Base-by-base conservation (phyloP, 2,888 invertebrate species). In the Stenchaetothrips biformis region DNA sequence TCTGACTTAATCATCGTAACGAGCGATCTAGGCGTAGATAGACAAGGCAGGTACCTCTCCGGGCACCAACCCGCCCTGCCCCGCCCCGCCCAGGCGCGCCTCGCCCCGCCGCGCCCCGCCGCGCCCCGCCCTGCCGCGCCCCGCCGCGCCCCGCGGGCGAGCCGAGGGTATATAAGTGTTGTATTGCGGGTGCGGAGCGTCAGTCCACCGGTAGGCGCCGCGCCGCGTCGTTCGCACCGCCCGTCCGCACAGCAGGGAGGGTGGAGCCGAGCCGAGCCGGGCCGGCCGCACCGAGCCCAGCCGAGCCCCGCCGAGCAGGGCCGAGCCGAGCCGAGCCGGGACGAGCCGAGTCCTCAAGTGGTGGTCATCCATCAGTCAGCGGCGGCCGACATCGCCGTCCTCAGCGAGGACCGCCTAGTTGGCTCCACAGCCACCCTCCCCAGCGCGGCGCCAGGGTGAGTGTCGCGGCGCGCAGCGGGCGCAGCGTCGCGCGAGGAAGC, bases 91-190 rank as follows among this genome's bases (percentile, higher is more conserved):
- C 49, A n/a, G n/a, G n/a, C n/a, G 37, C 37, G 4, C 53, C 18
- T 9, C 53, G 18, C 53, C 37, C 53, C 53, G 53, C 53, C 9
- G 53, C 9, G 11, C 62, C 7, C 16, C 62, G 18, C 62, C 62
- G 7, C 67, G 21, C 67, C n/a, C 18, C 67, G n/a, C 67, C 67
- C 67, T 25, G 67, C 67, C 21, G 21, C 62, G n/a, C 37, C 37
- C 67, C 67, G 18, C 67, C 67, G 67, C 67, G n/a, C 9, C 8
- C 25, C 67, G 9, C 67, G 7, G 21, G 21, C 9, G 8, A 21
- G 67, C 21, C 67, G 67, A 74, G 67, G 67, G 67, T 74, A 74
- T 74, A 74, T 74, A 74, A 74, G 67, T 74, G 67, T 21, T n/a
- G 21, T 21, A 21, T 9, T 21, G 67, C 67, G 25, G 67, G 9